Evolutionary conservation across 2,888 invertebrate genomes (phyloP).

Genomic region (Alsophila aescularia): DNA sequence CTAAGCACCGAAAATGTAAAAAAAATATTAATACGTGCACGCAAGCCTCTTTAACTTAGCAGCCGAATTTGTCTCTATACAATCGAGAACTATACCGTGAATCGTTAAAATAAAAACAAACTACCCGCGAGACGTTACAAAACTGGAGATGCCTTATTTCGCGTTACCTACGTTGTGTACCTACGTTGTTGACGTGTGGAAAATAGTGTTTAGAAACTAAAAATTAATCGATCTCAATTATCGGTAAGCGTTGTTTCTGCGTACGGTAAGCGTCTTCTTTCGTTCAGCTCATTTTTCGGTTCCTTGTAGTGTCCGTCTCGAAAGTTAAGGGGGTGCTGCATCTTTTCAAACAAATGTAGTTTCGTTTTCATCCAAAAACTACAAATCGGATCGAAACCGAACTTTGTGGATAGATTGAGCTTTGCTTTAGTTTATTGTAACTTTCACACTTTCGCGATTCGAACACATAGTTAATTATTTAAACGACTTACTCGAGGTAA

Average conservation of each 20-base stretch:
- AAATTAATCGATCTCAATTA: slow-evolving; percentile 82
- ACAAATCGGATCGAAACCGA: too few species aligned
- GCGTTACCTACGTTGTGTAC: slow-evolving; percentile 79
- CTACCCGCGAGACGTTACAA: slow-evolving; percentile 57
- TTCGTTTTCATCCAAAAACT: too few species aligned
- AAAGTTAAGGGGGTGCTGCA: too few species aligned
- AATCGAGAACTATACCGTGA: slow-evolving; percentile 34
- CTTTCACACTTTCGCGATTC: too few species aligned
- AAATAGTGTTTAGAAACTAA: slow-evolving; percentile 75
- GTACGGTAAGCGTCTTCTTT: slow-evolving; percentile 62
- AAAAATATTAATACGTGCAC: slow-evolving; percentile 58
- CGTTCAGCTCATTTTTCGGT: slow-evolving; percentile 40
- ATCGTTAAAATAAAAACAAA: slow-evolving; percentile 41
- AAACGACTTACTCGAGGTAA: too few species aligned
- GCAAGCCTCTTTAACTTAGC: slow-evolving; percentile 47
- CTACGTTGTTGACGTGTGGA: slow-evolving; percentile 71
- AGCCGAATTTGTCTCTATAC: slow-evolving; percentile 54
- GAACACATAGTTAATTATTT: too few species aligned
- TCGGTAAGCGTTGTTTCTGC: slow-evolving; percentile 73
- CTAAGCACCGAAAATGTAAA: slow-evolving; percentile 39
- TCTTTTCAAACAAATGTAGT: too few species aligned
- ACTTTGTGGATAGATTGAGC: too few species aligned
- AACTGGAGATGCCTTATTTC: slow-evolving; percentile 78
- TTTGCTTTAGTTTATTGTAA: too few species aligned
- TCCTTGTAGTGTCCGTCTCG: slow-evolving; percentile 57